Evolutionary conservation across 2,797 vertebrate species (phyloP), one percentile per base, ranked within the genome.

Genomic region (Lutjanus campechanus): DNA sequence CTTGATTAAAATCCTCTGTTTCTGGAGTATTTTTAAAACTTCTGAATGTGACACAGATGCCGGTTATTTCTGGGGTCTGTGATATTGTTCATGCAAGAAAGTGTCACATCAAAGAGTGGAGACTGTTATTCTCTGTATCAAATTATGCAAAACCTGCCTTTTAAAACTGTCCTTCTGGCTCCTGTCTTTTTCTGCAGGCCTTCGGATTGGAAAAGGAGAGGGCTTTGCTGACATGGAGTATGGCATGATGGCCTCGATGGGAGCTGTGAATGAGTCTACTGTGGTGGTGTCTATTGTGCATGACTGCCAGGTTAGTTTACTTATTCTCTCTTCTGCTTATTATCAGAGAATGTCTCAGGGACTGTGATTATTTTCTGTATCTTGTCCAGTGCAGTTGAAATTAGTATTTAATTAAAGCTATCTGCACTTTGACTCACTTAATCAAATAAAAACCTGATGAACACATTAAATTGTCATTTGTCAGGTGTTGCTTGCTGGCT

Each of bases 121-220:
- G 16, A 20, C 22, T 29, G 17, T 55, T 19, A 5, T 7, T 40
- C 8, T 68, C 19, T 65, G 11, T 41, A 7, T 53, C 43, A 16
- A 25, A 41, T 43, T 41, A 25, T 36, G 7, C 1, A 64, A 51
- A 67, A 62, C 6, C 12, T 40, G 1, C 11, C 7, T n/a, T 50
- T 41, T 44, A 19, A n/a, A 13, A 20, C 29, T 16, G 7, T 12
- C 47, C 7, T 36, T 19, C 5, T 66, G 6, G 17, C 13, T 20
- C 65, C 44, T 65, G 16, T n/a, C 29, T 81, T 29, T 49, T 70
- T 12, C 20, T 63, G 9, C 87, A 99, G 98, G 98, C 44, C 96
- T 96, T 92, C 96, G 98, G 46, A 97, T 99, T 64, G 98, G 98
- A 55, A 99, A 99, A 95, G 98, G 98, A 11, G 97, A 99, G 90